Conservation (phyloP, 2,888 invertebrate genomes). For the Tipula vernalis region DNA sequence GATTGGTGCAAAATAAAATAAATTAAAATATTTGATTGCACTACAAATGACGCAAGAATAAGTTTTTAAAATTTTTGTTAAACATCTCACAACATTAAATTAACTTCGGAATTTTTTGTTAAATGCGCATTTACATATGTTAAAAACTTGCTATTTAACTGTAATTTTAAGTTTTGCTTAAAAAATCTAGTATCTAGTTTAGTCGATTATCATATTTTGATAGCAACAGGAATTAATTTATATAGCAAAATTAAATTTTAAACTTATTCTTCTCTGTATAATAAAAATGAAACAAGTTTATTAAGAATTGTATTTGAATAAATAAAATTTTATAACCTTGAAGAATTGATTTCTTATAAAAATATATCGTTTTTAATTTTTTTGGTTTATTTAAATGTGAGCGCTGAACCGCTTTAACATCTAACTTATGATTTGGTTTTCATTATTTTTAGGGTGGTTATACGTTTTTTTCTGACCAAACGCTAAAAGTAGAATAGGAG, state of each 20-base stretch:
- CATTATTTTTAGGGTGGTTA: neutral
- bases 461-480: neutral
- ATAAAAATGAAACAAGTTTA: neutral
- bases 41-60: too few relatives aligned
- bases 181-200: neutral
- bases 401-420: neutral
- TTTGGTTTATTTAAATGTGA: neutral
- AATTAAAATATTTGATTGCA: too few relatives aligned
- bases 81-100: too few relatives aligned
- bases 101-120: too few relatives aligned
- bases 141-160: neutral
- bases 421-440: neutral
- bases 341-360: neutral
- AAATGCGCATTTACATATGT: neutral
- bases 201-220: neutral
- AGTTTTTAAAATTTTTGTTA: too few relatives aligned
- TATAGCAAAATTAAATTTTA: neutral
- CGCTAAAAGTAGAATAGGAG: neutral
- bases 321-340: neutral
- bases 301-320: neutral
- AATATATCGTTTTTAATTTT: neutral
- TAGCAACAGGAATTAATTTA: neutral
- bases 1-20: too few relatives aligned
- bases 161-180: neutral
- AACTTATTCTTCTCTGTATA: neutral